Conservation (phyloP, 2,888 invertebrate genomes). For the Alsophila aescularia region DNA sequence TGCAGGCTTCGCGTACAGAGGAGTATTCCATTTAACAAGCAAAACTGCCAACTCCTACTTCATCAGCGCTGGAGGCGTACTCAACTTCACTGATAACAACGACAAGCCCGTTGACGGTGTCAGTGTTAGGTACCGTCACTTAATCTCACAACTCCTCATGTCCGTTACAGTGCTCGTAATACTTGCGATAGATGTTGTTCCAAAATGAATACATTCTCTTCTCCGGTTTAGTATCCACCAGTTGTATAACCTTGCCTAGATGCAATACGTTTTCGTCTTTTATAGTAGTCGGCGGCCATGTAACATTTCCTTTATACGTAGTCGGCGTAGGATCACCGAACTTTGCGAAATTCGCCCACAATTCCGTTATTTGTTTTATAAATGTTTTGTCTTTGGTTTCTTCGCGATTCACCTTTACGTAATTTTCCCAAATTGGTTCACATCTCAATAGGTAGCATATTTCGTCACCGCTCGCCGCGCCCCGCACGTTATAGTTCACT, state of each 20-base stretch:
- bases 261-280: constrained; percentile 54
- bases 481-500: constrained; percentile 56
- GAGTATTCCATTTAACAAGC: constrained; percentile 57
- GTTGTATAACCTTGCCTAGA: constrained; percentile 54
- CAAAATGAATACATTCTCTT: constrained; percentile 64
- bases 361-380: constrained; percentile 63
- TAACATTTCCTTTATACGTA: constrained; percentile 42
- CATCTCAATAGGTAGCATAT: constrained; percentile 77
- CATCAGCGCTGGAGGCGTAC: constrained; percentile 54
- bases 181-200: constrained; percentile 61
- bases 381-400: constrained; percentile 59
- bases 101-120: constrained; percentile 74
- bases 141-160: constrained; percentile 63
- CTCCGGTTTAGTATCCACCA: constrained; percentile 53
- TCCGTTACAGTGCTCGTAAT: constrained; percentile 56
- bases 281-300: constrained; percentile 62
- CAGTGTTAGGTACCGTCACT: constrained; percentile 60
- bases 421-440: constrained; percentile 68
- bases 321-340: constrained; percentile 65
- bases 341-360: constrained; percentile 83
- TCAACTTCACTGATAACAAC: constrained; percentile 69
- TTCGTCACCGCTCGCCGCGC: constrained; percentile 79
- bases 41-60: constrained; percentile 74
- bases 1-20: constrained; percentile 46
- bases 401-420: constrained; percentile 54